Conservation (phyloP, 2,888 invertebrate genomes). For the Amiota minor region DNA sequence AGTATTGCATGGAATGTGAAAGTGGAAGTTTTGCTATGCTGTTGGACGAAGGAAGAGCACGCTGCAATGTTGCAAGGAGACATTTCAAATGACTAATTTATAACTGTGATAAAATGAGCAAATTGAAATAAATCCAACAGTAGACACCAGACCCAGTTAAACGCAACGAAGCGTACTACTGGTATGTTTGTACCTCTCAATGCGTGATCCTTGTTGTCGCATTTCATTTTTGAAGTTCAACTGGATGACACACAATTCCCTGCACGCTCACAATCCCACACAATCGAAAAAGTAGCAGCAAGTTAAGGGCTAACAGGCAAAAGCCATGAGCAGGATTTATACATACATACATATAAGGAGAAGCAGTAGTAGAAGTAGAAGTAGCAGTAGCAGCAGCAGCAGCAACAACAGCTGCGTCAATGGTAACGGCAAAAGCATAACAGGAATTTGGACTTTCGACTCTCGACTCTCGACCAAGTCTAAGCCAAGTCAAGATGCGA, state of each 20-base stretch:
- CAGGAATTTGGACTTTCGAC: neutral
- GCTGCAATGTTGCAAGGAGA: neutral
- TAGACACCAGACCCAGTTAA: conserved; percentile 36
- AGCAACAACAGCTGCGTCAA: neutral
- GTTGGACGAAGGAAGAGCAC: neutral
- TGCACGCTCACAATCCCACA: conserved; percentile 40
- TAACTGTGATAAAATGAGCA: conserved; percentile 39
- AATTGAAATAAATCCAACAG: conserved; percentile 60
- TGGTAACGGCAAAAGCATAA: too few species aligned
- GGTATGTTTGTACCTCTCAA: neutral
- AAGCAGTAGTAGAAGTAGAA: too few species aligned
- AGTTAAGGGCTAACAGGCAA: too few species aligned
- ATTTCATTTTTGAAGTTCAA: conserved; percentile 30
- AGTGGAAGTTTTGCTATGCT: neutral
- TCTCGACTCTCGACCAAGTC: neutral
- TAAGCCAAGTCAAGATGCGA: conserved; percentile 42
- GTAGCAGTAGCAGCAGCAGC: neutral
- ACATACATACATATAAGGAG: too few species aligned
- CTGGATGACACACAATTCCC: conserved; percentile 48
- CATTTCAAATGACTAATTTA: conserved; percentile 21
- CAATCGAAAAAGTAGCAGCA: neutral
- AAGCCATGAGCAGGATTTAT: too few species aligned
- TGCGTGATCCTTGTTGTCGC: conserved; percentile 25
- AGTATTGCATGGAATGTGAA: conserved; percentile 27
- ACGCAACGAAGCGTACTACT: conserved; percentile 23